Evolutionary conservation across 2,888 invertebrate genomes (phyloP).

Genomic region (Phlogophora meticulosa): DNA sequence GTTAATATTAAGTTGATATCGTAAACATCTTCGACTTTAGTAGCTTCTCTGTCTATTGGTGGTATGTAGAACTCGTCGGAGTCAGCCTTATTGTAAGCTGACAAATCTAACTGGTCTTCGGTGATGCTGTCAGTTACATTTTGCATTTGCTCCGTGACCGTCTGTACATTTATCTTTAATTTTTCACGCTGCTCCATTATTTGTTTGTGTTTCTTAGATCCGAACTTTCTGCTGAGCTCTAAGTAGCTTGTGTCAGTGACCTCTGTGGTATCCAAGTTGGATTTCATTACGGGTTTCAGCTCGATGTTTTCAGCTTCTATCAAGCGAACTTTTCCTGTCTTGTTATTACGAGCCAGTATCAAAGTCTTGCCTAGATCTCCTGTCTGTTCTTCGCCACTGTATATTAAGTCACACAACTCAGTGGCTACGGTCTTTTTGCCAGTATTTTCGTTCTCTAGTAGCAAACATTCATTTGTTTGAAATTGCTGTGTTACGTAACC

Average conservation of each 20-base stretch:
- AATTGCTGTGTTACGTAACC: slow-evolving; percentile 80
- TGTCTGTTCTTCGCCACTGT: slow-evolving; percentile 78
- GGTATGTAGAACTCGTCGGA: slow-evolving; percentile 87
- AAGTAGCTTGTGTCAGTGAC: slow-evolving; percentile 75
- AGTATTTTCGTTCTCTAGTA: slow-evolving; percentile 72
- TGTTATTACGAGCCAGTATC: slow-evolving; percentile 77
- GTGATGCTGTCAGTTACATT: slow-evolving; percentile 85
- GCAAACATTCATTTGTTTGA: slow-evolving; percentile 66
- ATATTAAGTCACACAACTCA: slow-evolving; percentile 75
- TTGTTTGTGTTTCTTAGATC: slow-evolving; percentile 92
- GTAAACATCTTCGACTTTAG: slow-evolving; percentile 85
- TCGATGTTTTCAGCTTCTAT: slow-evolving; percentile 78
- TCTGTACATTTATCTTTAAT: slow-evolving; percentile 90
- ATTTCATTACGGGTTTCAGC: slow-evolving; percentile 76
- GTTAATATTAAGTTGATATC: slow-evolving; percentile 84
- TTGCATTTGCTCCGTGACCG: slow-evolving; percentile 91
- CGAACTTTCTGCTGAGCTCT: slow-evolving; percentile 92
- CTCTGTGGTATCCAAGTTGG: slow-evolving; percentile 65
- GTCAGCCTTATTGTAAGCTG: slow-evolving; percentile 78
- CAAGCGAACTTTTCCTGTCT: slow-evolving; percentile 82
- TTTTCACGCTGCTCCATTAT: slow-evolving; percentile 91
- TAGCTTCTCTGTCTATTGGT: slow-evolving; percentile 87
- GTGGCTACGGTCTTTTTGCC: slow-evolving; percentile 71
- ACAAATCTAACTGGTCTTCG: slow-evolving; percentile 79
- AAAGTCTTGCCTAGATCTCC: slow-evolving; percentile 78